Base-by-base conservation (phyloP, 2,888 invertebrate genomes). In the Odontocolon sp. region DNA sequence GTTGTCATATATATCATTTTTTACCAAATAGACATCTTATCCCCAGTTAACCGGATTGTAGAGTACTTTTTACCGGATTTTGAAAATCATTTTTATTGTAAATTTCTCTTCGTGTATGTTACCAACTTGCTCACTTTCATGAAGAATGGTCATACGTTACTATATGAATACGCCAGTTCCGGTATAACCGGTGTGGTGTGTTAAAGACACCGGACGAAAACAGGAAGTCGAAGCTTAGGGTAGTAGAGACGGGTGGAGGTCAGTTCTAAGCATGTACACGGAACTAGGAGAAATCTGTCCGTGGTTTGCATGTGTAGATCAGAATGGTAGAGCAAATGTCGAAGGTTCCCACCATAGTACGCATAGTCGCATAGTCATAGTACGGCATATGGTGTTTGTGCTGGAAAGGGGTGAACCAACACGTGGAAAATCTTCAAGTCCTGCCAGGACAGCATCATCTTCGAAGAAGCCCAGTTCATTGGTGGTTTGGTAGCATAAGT, bases 221-320 rank as follows among this genome's bases (percentile, higher is more conserved):
- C 84, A 86, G 87, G 86, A 87, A 87, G 82, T 81, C 38, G 4
- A 33, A 67, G 77, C 66, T 78, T 80, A 87, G 87, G 87, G 52
- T 79, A 83, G 78, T 80, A 87, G 84, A 77, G 52, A 11, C 63
- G 38, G 18, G 73, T 67, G 74, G 85, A 87, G 87, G 85, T 86
- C 26, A 33, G 50, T 11, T 14, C 16, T 18, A 16, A 42, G 2
- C n/a, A 36, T 14, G n/a, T 38, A 33, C 14, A n/a, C 14, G 28
- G 38, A 50, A 9, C 9, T 18, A 18, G 3, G 9, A 31, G 3
- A 3, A n/a, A 2, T 18, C 3, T 33, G 9, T 18, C 1, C 14
- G 1, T 5, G 2, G 16, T 16, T 11, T 11, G 16, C 26, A 11
- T 18, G 42, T 23, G 40, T 6, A 52, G 11, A 3, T 61, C 6